Base-by-base conservation (phyloP, 2,797 vertebrate species). In the Sebastes vulpes region DNA sequence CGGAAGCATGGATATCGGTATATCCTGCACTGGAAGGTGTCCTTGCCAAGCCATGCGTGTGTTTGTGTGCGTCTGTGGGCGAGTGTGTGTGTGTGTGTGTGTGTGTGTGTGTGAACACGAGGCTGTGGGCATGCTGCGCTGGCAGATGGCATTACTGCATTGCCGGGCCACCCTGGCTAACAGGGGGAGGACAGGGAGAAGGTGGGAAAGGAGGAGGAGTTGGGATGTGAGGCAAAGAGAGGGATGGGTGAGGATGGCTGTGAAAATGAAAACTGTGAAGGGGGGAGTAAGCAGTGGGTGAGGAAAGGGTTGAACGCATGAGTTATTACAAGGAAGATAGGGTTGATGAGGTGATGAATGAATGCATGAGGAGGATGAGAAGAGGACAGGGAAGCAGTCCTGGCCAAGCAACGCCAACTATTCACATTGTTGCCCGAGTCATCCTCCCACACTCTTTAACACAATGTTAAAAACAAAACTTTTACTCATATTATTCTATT, bases 111-210 rank as follows among this genome's bases (percentile, higher is more conserved):
- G 81, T 89, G 88, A 87, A 85, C 93, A 91, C 52, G 69, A 89
- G 92, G 88, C 90, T 76, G 83, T 86, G 90, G 83, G 83, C 95
- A 90, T 84, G 95, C 95, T 95, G 96, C 50, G 96, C 91, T 87
- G 92, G 91, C 96, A 97, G 96, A 97, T 97, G 96, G 96, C 76
- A 79, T 81, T 88, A 81, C 88, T 87, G 92, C 89, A 91, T 87
- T 83, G 92, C 89, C 65, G 88, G 87, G 89, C 94, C 92, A 93
- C 90, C 91, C 85, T 87, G 91, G 89, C 81, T 91, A 92, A 90
- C 82, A 79, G 86, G 87, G 82, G 87, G 86, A 85, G 84, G 85
- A 88, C 75, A 72, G 73, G 76, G 85, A 87, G 79, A 88, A 82
- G 77, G 89, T 81, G 86, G 85, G 80, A 84, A 70, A 88, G 85